Percentiles rank a stretch among this genome's conserved stretches.
These are phyloP conservation scores for Mesoligia furuncula DNA, from an alignment of 2,888 invertebrate species.

Conservation along the genomic window DNA sequence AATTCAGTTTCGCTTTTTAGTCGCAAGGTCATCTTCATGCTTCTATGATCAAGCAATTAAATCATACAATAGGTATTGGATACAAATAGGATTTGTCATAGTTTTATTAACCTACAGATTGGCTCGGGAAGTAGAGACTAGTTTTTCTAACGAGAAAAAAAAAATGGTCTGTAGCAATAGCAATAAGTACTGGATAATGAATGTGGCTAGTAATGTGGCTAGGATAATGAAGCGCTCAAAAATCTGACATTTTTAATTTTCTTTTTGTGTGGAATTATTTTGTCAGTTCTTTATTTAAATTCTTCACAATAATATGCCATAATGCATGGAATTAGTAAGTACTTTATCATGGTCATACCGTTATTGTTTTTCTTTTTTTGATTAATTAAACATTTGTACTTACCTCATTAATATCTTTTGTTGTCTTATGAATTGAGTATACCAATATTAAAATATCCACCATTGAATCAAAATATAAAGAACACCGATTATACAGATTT, in stretches of 20 bases:
- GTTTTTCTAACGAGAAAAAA: not conserved
- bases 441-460: not conserved
- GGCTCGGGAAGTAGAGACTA: not conserved
- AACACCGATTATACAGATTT: slow-evolving; percentile 19
- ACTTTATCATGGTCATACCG: not conserved
- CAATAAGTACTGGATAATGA: too few relatives aligned
- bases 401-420: not conserved
- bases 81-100: slow-evolving; percentile 41
- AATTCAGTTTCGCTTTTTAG: slow-evolving; percentile 41
- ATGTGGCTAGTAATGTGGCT: too few relatives aligned
- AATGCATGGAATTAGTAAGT: not conserved
- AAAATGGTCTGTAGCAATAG: not conserved
- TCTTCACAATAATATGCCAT: not conserved
- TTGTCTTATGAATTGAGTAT: not conserved
- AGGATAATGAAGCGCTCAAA: not conserved
- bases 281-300: not conserved
- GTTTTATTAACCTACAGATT: slow-evolving; percentile 31
- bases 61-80: slow-evolving; percentile 21
- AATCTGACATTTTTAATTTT: not conserved
- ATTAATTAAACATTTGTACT: not conserved
- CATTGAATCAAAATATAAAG: slow-evolving; percentile 17
- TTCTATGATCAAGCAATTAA: slow-evolving; percentile 49
- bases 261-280: not conserved
- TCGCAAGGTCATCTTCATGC: slow-evolving; percentile 56
- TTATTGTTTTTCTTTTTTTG: not conserved